A percentile compares a stretch with the other conserved stretches of the same genome.
Conservation (phyloP, 2,113 vertebrate species). For the Macquaria ambigua region DNA sequence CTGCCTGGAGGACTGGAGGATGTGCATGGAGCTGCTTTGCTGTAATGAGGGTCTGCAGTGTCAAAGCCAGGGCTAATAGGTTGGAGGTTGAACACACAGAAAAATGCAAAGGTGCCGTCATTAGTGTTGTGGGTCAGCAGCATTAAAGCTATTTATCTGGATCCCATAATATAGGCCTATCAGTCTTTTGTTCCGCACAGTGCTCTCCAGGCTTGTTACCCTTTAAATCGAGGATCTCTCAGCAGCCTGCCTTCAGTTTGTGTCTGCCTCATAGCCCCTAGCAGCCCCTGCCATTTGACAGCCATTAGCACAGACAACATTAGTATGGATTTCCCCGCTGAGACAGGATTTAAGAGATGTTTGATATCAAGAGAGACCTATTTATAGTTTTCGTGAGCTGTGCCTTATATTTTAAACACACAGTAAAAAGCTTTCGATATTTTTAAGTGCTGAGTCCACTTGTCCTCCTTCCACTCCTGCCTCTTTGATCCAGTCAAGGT, state of each 20-base stretch:
- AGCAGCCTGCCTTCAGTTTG: slow-evolving; percentile 3
- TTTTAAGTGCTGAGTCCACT: slow-evolving; percentile 19
- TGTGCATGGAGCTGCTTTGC: not conserved
- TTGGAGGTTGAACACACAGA: not conserved
- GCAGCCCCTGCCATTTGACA: slow-evolving; percentile 31
- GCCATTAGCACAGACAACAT: slow-evolving; percentile 49
- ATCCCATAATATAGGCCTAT: not conserved
- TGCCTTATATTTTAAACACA: slow-evolving; percentile 51
- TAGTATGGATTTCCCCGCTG: slow-evolving; percentile 53
- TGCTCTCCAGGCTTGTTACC: slow-evolving; percentile 21
- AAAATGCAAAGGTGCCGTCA: not conserved
- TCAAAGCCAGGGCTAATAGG: not conserved
- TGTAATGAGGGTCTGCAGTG: slow-evolving; percentile 14
- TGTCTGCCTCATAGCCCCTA: not conserved
- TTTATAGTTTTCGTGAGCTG: slow-evolving; percentile 50
- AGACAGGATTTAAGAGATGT: slow-evolving; percentile 52
- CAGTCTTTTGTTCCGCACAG: not conserved
- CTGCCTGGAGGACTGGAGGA: not conserved
- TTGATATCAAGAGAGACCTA: slow-evolving; percentile 41
- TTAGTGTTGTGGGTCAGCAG: slow-evolving; percentile 1
- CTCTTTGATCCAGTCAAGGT: slow-evolving; percentile 38
- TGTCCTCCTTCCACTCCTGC: slow-evolving; percentile 2
- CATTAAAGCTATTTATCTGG: not conserved
- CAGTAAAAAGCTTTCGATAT: slow-evolving; percentile 30
- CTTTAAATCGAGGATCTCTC: slow-evolving; percentile 30